Base-by-base conservation (phyloP, 2,888 invertebrate species). In the Xylota sylvarum region DNA sequence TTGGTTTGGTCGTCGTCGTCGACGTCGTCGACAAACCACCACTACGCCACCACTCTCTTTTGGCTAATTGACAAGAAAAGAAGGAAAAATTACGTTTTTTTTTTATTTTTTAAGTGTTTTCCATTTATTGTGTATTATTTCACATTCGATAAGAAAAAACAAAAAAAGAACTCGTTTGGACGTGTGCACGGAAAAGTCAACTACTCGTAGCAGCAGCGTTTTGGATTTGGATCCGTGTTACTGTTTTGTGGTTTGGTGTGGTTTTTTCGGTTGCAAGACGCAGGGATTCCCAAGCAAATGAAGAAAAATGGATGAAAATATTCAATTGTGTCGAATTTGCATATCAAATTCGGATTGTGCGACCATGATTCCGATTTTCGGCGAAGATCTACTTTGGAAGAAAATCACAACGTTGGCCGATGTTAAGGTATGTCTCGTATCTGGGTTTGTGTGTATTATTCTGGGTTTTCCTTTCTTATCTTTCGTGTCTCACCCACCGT, bases 311-410 rank as follows among this genome's bases (percentile, higher is more conserved):
- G 88, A 88, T 73, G 86, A 86, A 65, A 90, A 89, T 89, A 89
- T 89, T 60, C 90, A 91, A 90, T 89, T 91, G 81, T 92, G 92
- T 88, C 92, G 92, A 89, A 92, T 92, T 89, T 92, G 92, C 90
- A 92, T 92, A 81, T 90, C 91, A 88, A 89, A 91, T 88, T 89
- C 89, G 88, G 90, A 90, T 87, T 89, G 90, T 80, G 89, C 90
- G 88, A 91, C 91, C 89, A 92, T 92, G 91, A 91, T 92, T 86
- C 91, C 92, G 88, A 92, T 92, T 88, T 92, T 92, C 86, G 92
- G 92, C 83, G 92, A 92, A 90, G 92, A 92, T 88, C 90, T 90
- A 43, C 87, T 92, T 56, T 92, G 92, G 92, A 90, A 90, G 88
- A 92, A 92, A 89, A 92, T 92, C 74, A 91, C 91, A 88, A 90